Percentiles rank a stretch among this genome's conserved stretches.
These are phyloP conservation scores for Alca torda DNA, from an alignment of 2,797 vertebrate genomes.

Conservation along the genomic window DNA sequence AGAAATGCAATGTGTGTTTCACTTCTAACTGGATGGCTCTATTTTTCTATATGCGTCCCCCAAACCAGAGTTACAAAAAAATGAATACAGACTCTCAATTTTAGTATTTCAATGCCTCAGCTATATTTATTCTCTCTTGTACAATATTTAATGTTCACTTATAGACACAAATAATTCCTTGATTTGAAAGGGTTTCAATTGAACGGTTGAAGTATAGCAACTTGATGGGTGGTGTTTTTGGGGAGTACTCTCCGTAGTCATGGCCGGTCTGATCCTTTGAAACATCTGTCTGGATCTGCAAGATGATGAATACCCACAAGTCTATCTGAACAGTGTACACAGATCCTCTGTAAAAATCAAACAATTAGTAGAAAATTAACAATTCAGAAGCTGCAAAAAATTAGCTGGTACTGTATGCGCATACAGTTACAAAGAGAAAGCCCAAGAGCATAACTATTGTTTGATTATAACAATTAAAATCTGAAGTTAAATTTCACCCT, in stretches of 20 bases:
- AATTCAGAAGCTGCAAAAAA: neutral
- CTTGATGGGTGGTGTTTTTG: neutral
- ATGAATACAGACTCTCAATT: neutral
- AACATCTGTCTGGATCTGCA: neutral
- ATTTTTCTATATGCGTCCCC: neutral
- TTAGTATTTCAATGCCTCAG: neutral
- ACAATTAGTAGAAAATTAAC: neutral
- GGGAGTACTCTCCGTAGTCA: neutral
- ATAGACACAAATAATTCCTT: neutral
- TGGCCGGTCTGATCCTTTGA: neutral
- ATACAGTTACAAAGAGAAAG: neutral
- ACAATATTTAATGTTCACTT: neutral
- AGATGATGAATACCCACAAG: neutral
- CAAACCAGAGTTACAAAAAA: neutral
- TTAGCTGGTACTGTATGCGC: neutral
- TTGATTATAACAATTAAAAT: neutral
- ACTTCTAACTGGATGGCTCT: neutral
- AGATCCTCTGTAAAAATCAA: neutral
- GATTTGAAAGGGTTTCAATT: neutral
- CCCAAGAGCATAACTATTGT: neutral
- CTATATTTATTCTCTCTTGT: neutral
- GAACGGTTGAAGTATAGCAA: neutral
- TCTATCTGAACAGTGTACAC: neutral
- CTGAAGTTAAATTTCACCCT: slow-evolving; percentile 32
- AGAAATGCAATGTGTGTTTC: neutral